These are phyloP conservation scores for Coboldia fuscipes DNA, from an alignment of 1,140 invertebrate species.

Conservation along the genomic window DNA sequence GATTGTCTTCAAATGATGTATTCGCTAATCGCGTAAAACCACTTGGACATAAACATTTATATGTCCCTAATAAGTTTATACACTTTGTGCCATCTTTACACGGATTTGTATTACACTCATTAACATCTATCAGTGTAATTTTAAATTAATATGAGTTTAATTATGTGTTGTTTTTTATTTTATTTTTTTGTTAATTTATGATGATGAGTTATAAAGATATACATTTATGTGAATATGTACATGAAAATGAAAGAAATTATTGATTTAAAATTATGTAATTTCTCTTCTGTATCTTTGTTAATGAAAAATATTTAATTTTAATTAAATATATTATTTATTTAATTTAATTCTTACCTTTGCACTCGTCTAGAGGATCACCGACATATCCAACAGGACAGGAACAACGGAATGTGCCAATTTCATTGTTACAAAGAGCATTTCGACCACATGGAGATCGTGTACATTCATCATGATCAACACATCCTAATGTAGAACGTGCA, in stretches of 20 bases:
- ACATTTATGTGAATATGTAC: neutral
- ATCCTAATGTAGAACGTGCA: conserved; percentile 37
- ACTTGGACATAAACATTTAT: conserved; percentile 47
- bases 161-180: too few species aligned
- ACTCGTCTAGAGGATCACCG: conserved; percentile 46
- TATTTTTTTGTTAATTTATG: too few species aligned
- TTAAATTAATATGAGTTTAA: too few species aligned
- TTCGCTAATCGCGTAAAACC: conserved; percentile 29
- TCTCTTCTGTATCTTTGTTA: neutral
- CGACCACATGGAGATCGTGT: conserved; percentile 40
- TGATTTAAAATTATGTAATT: too few species aligned
- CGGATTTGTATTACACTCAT: conserved; percentile 66
- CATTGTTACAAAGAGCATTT: conserved; percentile 47
- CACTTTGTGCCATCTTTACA: conserved; percentile 50
- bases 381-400: conserved; percentile 51
- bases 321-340: neutral
- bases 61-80: conserved; percentile 50
- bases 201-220: neutral
- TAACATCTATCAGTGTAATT: conserved; percentile 41
- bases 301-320: conserved; percentile 9
- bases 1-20: conserved; percentile 4
- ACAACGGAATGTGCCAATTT: conserved; percentile 50
- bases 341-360: conserved; percentile 33
- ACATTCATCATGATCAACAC: conserved; percentile 48
- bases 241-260: neutral